phyloP scores from a whole-genome alignment of 2,113 vertebrate species.

The Nannospalax galili region DNA sequence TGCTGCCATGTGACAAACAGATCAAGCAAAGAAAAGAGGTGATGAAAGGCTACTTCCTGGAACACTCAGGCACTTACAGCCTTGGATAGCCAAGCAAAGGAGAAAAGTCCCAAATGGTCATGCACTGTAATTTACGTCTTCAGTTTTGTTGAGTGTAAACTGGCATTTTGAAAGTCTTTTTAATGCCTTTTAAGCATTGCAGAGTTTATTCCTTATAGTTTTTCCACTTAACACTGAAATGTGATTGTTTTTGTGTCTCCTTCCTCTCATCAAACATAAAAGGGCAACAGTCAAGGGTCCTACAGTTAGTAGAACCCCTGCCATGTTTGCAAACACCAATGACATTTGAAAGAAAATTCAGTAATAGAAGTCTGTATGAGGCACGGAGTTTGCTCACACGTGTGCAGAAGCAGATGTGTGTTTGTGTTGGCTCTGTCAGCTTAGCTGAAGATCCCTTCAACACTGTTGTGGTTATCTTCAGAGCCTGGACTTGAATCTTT shows the following conservation, averaged over 20 bases:
- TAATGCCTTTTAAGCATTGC: background rate
- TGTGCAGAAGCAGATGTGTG: background rate
- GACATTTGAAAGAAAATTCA: background rate
- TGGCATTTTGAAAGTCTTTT: background rate
- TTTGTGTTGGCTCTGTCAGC: background rate
- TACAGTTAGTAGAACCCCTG: background rate
- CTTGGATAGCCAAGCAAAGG: background rate
- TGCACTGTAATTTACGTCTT: slow-evolving; percentile 2
- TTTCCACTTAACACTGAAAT: background rate
- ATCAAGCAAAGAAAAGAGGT: background rate
- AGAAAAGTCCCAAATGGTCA: background rate
- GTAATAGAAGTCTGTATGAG: background rate
- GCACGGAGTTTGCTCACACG: slow-evolving; percentile 12
- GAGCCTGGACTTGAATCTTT: background rate
- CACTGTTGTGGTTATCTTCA: slow-evolving; percentile 40
- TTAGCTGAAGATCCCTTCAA: slow-evolving; percentile 7
- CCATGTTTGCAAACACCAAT: slow-evolving; percentile 1
- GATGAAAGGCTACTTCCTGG: background rate
- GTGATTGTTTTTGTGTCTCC: background rate
- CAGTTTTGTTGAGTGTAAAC: slow-evolving; percentile 1
- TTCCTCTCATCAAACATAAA: background rate
- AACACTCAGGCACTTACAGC: background rate
- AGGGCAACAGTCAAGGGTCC: background rate
- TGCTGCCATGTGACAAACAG: background rate
- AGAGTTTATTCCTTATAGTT: background rate